phyloP scores from a whole-genome alignment of 2,888 invertebrate genomes.

The Drosophila borealis region DNA sequence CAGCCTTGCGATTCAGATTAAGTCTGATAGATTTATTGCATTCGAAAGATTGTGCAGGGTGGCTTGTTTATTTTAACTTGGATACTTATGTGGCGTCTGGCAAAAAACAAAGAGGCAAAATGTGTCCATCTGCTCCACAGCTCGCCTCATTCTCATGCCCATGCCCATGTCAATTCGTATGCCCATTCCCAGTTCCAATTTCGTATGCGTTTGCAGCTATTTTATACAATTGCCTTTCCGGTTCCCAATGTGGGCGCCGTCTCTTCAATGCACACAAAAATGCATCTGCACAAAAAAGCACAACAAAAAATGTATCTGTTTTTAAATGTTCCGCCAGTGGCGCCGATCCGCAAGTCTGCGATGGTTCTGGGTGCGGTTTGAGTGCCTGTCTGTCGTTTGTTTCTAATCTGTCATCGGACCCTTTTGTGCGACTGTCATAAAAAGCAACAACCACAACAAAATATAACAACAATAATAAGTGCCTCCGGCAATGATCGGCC shows the following conservation, averaged over 20 bases:
- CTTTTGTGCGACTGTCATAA: slow-evolving; percentile 57
- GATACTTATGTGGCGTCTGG: slow-evolving; percentile 12
- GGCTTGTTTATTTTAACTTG: slow-evolving; percentile 2
- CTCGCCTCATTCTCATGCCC: slow-evolving; percentile 11
- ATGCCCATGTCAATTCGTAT: slow-evolving; percentile 32
- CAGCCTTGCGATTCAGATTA: not conserved
- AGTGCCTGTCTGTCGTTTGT: slow-evolving; percentile 41
- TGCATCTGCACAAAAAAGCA: slow-evolving; percentile 31
- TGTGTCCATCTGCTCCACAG: slow-evolving; percentile 65
- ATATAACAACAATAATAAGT: slow-evolving; percentile 8
- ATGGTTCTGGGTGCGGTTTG: slow-evolving; percentile 36
- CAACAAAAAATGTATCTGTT: slow-evolving; percentile 19
- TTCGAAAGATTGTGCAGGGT: not conserved
- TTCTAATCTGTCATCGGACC: slow-evolving; percentile 72
- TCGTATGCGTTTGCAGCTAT: slow-evolving; percentile 43
- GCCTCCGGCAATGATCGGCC: slow-evolving; percentile 18
- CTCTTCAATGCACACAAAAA: slow-evolving; percentile 37
- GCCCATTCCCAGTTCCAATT: slow-evolving; percentile 54
- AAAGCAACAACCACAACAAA: slow-evolving; percentile 14
- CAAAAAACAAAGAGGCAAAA: slow-evolving; percentile 21
- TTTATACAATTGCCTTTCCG: slow-evolving; percentile 75
- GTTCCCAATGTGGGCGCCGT: slow-evolving; percentile 76
- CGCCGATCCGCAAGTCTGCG: slow-evolving; percentile 47
- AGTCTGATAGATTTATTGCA: not conserved
- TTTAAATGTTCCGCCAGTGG: slow-evolving; percentile 11